phyloP scores from a whole-genome alignment of 35 echinoderm and acorn worm species.

The Amphiura filiformis region DNA sequence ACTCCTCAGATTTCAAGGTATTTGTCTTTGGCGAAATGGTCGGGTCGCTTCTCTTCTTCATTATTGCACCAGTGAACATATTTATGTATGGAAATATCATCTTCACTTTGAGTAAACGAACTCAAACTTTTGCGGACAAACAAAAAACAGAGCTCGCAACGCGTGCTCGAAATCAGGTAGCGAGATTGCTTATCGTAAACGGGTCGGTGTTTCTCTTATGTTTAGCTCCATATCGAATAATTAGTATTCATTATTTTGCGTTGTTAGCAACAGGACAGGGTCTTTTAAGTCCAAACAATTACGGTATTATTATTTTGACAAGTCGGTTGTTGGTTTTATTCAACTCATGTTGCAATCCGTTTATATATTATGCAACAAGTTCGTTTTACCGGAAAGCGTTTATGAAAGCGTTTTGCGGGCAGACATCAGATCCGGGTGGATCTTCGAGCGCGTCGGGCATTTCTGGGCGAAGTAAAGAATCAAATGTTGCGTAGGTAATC shows the following conservation, averaged over 20 bases:
- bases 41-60: no score
- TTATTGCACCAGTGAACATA: no score
- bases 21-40: no score
- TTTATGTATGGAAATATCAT: no score
- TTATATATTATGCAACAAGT: not conserved
- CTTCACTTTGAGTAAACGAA: no score
- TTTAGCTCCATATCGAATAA: not conserved
- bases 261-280: not conserved
- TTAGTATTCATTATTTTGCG: not conserved
- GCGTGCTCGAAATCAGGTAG: not conserved
- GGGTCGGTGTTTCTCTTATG: not conserved
- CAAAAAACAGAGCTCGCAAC: no score
- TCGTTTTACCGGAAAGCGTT: not conserved
- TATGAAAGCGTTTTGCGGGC: not conserved
- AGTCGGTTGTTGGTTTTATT: not conserved
- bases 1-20: no score
- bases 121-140: no score
- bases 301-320: not conserved
- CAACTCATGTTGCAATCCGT: not conserved
- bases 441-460: no score
- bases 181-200: not conserved
- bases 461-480: no score
- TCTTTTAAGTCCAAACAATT: not conserved
- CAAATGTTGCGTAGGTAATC: no score
- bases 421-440: not conserved